Percentiles rank a stretch among this genome's conserved stretches.
Conservation (phyloP, 30 jellyfish, hydroid and myxozoan species). For the Aurelia coerulea region DNA sequence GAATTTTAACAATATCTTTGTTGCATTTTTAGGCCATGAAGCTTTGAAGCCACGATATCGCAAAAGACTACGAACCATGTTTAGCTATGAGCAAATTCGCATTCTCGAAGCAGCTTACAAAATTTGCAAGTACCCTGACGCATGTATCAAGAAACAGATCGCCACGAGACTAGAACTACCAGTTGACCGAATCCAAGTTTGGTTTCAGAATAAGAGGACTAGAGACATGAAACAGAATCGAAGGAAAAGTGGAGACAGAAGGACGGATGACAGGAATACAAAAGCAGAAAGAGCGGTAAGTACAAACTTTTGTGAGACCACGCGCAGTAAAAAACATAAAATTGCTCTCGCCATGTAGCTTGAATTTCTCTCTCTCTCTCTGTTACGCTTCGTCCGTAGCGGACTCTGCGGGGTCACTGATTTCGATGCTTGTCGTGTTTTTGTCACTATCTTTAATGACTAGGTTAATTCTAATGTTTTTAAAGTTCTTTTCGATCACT, state of each 20-base stretch:
- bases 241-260: conserved; percentile 12
- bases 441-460: no score
- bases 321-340: no score
- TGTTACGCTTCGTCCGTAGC: no score
- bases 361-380: no score
- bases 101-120: conserved; percentile 81
- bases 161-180: conserved; percentile 74
- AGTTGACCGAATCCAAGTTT: conserved; percentile 84
- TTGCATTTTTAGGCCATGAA: not conserved
- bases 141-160: conserved; percentile 48
- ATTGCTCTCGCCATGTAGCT: no score
- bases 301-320: not conserved
- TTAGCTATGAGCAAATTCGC: conserved; percentile 72
- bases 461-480: no score
- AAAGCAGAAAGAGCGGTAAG: conserved; percentile 1
- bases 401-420: no score
- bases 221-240: conserved; percentile 60
- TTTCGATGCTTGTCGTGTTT: no score
- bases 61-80: conserved; percentile 91
- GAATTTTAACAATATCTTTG: no score
- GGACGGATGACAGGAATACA: not conserved
- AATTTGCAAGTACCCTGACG: conserved; percentile 73
- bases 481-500: no score
- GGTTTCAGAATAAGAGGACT: conserved; percentile 97
- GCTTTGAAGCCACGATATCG: conserved; percentile 36